phyloP scores from a whole-genome alignment of 2,797 vertebrate species.

The Acanthurus tractus region DNA sequence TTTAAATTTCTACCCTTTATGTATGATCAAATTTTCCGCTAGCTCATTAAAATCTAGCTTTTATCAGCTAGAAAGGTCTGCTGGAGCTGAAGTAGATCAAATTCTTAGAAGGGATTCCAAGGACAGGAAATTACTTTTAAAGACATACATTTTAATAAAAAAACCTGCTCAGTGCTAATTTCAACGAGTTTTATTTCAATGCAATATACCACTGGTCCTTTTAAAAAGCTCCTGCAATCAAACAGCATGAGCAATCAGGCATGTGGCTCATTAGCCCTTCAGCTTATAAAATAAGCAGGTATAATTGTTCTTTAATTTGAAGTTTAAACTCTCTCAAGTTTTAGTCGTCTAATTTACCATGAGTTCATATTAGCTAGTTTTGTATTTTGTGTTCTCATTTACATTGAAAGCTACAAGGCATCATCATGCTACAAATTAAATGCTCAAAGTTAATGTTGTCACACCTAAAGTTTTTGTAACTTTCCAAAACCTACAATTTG shows the following conservation, averaged over 20 bases:
- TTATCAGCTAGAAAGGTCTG: slow-evolving; percentile 19
- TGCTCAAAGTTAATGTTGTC: too few species aligned
- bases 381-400: not conserved
- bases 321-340: slow-evolving; percentile 1
- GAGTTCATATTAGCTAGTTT: not conserved
- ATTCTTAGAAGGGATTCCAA: slow-evolving; percentile 2
- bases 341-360: not conserved
- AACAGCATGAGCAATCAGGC: slow-evolving; percentile 42
- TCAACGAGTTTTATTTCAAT: slow-evolving; percentile 37
- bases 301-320: slow-evolving; percentile 7
- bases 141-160: slow-evolving; percentile 18
- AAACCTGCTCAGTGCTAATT: slow-evolving; percentile 1
- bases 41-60: slow-evolving; percentile 8
- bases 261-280: slow-evolving; percentile 40
- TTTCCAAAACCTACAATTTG: not conserved
- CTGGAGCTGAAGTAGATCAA: slow-evolving; percentile 12
- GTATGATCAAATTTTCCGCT: slow-evolving; percentile 7
- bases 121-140: slow-evolving; percentile 31
- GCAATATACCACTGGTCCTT: not conserved
- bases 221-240: slow-evolving; percentile 30
- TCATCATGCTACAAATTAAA: not conserved
- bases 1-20: not conserved
- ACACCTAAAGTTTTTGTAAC: not conserved
- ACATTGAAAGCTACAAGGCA: not conserved
- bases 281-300: not conserved